phyloP scores from a whole-genome alignment of 2,888 invertebrate genomes.

The Agonopterix heracliana region DNA sequence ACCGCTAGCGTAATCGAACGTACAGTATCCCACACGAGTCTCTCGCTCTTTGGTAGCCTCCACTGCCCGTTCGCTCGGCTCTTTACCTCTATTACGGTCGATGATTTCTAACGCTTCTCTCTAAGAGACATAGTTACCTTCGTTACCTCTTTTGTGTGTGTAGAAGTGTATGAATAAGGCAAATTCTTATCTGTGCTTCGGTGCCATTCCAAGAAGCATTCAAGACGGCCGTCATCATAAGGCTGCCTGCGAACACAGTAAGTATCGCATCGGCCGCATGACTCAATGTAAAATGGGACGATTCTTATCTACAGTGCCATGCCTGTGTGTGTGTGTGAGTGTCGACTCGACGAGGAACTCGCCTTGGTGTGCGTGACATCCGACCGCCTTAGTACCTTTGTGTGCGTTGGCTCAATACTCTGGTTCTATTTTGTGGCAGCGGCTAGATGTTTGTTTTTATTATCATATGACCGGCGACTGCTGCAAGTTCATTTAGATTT shows the following conservation, averaged over 20 bases:
- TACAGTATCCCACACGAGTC: conserved; percentile 54
- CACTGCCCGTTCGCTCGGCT: conserved; percentile 28
- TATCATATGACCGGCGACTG: conserved; percentile 67
- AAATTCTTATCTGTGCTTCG: conserved; percentile 51
- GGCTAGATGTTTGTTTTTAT: conserved; percentile 74
- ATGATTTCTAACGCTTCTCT: conserved; percentile 36
- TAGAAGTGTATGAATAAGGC: conserved; percentile 53
- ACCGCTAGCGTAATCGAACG: conserved; percentile 70
- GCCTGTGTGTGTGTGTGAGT: conserved; percentile 44
- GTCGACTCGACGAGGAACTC: conserved; percentile 28
- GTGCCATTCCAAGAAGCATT: conserved; percentile 54
- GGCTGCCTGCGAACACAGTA: conserved; percentile 74
- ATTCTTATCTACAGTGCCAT: conserved; percentile 57
- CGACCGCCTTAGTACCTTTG: conserved; percentile 46
- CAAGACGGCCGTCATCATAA: conserved; percentile 74
- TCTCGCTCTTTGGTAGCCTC: conserved; percentile 48
- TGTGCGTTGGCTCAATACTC: conserved; percentile 70
- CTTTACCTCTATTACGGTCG: conserved; percentile 32
- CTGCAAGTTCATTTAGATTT: conserved; percentile 35
- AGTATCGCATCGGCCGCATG: conserved; percentile 64
- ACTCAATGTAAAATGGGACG: conserved; percentile 74
- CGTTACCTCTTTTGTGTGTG: conserved; percentile 20
- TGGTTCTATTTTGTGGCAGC: conserved; percentile 70
- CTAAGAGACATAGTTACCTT: conserved; percentile 31
- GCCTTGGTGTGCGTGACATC: conserved; percentile 60